Conservation (phyloP, 1,140 invertebrate species). For the Rhyacophila brunnea region DNA sequence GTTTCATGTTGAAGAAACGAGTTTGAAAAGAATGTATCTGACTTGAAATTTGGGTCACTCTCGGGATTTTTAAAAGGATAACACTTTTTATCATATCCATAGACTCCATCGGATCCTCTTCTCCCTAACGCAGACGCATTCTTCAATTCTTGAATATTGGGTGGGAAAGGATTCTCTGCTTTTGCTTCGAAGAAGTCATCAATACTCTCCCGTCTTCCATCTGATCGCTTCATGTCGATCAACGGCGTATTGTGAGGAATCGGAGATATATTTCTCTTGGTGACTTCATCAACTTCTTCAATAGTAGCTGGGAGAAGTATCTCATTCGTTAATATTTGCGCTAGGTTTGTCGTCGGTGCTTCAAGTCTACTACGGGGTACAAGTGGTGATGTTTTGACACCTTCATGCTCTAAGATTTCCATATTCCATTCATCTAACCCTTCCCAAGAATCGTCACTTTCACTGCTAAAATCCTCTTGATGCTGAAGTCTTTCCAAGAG, state of each 20-base stretch:
- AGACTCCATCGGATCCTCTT: slow-evolving; percentile 27
- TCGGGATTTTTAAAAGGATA: slow-evolving; percentile 12
- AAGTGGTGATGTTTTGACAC: slow-evolving; percentile 14
- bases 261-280: slow-evolving; percentile 5
- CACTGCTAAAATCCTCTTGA: slow-evolving; percentile 22
- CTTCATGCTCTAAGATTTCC: slow-evolving; percentile 34
- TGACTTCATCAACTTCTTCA: slow-evolving; percentile 21
- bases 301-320: slow-evolving; percentile 5
- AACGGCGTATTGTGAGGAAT: slow-evolving; percentile 2
- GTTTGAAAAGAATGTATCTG: slow-evolving; percentile 29
- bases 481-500: slow-evolving; percentile 36
- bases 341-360: slow-evolving; percentile 4
- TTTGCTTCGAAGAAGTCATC: slow-evolving; percentile 31
- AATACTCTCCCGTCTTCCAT: slow-evolving; percentile 25
- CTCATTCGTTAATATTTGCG: background rate
- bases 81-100: slow-evolving; percentile 13
- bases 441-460: slow-evolving; percentile 40
- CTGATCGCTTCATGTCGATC: slow-evolving; percentile 5
- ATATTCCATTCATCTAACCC: slow-evolving; percentile 42
- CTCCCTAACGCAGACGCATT: slow-evolving; percentile 14
- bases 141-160: background rate
- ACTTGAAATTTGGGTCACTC: slow-evolving; percentile 11
- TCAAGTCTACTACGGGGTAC: slow-evolving; percentile 14
- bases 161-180: slow-evolving; percentile 15
- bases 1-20: slow-evolving; percentile 27